These are phyloP conservation scores for Scalopus aquaticus DNA, from an alignment of 2,113 vertebrate species.

Conservation along the genomic window DNA sequence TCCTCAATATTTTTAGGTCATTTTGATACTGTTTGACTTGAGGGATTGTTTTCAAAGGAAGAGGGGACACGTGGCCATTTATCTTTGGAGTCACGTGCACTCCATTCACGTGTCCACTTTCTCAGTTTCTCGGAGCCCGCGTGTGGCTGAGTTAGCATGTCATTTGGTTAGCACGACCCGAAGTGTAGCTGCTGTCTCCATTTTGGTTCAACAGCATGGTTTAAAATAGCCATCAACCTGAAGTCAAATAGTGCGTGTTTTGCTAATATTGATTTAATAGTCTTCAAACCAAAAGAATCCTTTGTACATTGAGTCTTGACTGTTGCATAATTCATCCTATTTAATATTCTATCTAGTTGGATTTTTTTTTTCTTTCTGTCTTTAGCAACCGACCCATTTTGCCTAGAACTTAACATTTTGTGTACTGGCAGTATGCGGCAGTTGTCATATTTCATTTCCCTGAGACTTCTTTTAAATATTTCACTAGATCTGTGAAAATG, in stretches of 20 bases:
- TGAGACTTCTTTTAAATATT: background rate
- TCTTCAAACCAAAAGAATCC: background rate
- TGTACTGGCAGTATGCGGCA: background rate
- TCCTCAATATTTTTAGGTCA: background rate
- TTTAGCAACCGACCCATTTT: background rate
- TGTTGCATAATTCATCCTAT: background rate
- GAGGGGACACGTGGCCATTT: conserved; percentile 13
- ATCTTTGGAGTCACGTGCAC: conserved; percentile 45
- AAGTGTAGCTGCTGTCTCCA: conserved; percentile 22
- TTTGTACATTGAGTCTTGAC: background rate
- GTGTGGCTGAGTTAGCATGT: background rate
- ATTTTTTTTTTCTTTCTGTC: background rate
- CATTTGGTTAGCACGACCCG: background rate
- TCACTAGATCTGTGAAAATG: background rate
- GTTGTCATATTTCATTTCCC: background rate
- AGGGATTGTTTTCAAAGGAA: no score
- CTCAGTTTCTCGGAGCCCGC: background rate
- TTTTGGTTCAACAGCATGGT: conserved; percentile 11
- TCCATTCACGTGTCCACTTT: conserved; percentile 52
- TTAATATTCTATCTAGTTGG: background rate
- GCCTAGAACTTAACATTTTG: background rate
- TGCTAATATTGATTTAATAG: background rate
- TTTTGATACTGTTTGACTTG: background rate
- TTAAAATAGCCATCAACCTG: conserved; percentile 14
- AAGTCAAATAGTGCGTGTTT: background rate